Percentiles rank a stretch among this genome's conserved stretches.
Conservation (phyloP, 1,140 invertebrate species). For the Drosophila melanica region DNA sequence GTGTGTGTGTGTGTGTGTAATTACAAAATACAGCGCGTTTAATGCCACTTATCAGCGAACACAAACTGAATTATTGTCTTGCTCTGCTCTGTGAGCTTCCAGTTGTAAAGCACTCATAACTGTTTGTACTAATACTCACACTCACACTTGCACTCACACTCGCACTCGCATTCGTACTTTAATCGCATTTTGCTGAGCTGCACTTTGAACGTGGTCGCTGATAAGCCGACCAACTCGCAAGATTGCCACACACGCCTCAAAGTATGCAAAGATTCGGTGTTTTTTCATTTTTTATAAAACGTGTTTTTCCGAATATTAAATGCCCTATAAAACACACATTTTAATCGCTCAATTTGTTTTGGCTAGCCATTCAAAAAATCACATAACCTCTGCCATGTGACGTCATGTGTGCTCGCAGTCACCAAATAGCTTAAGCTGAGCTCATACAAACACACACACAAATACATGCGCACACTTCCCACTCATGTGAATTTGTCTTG, state of each 20-base stretch:
- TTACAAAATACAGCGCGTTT: constrained; percentile 47
- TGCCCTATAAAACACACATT: neutral
- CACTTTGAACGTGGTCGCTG: constrained; percentile 35
- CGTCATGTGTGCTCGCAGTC: constrained; percentile 25
- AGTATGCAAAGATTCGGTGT: constrained; percentile 24
- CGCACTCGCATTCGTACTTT: constrained; percentile 18
- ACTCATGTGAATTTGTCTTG: constrained; percentile 33
- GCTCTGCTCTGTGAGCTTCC: constrained; percentile 15
- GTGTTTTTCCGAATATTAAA: neutral
- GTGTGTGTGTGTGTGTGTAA: constrained; percentile 22
- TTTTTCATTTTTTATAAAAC: no score
- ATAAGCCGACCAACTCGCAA: constrained; percentile 21
- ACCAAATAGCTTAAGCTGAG: constrained; percentile 5
- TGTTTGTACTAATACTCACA: neutral
- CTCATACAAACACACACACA: constrained; percentile 5
- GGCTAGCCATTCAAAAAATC: neutral
- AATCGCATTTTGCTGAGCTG: constrained; percentile 32
- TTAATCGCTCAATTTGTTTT: neutral
- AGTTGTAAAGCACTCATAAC: constrained; percentile 20
- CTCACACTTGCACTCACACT: no score
- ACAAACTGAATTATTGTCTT: constrained; percentile 38
- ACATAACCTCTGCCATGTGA: constrained; percentile 13
- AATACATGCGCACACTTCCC: no score
- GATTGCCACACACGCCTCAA: constrained; percentile 20
- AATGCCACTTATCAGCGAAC: constrained; percentile 32